A percentile compares a stretch with the other conserved stretches of the same genome.
These are phyloP conservation scores for Laodelphax striatellus DNA, from an alignment of 1,140 invertebrate species.

Conservation along the genomic window DNA sequence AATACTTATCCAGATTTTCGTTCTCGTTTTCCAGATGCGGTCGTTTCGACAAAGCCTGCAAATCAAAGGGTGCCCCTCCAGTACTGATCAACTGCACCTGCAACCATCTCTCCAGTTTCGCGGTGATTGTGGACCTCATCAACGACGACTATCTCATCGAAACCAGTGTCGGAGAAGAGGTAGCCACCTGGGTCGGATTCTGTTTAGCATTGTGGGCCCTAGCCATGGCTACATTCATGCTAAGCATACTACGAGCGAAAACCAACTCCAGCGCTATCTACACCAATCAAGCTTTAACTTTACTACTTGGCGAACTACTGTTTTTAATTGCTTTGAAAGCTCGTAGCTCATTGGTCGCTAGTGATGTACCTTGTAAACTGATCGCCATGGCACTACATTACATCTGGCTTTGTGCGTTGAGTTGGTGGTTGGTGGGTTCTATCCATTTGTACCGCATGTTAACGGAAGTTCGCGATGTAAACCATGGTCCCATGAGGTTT, in stretches of 20 bases:
- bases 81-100: conserved; percentile 88
- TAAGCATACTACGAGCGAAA: conserved; percentile 65
- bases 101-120: conserved; percentile 83
- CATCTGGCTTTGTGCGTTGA: conserved; percentile 77
- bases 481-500: conserved; percentile 87
- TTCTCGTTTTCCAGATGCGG: too few relatives aligned
- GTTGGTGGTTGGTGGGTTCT: conserved; percentile 85
- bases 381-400: conserved; percentile 88
- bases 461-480: conserved; percentile 90
- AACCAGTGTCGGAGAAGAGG: conserved; percentile 68
- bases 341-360: conserved; percentile 55
- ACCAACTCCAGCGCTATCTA: conserved; percentile 93
- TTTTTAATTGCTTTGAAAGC: conserved; percentile 80
- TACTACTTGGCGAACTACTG: conserved; percentile 73
- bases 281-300: conserved; percentile 80
- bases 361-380: conserved; percentile 73
- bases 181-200: conserved; percentile 81
- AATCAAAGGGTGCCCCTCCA: conserved; percentile 28
- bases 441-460: conserved; percentile 89
- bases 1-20: too few relatives aligned
- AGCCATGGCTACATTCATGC: conserved; percentile 55
- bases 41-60: neutral
- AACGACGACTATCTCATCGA: conserved; percentile 79
- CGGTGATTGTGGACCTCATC: conserved; percentile 82
- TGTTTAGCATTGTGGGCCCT: conserved; percentile 70